Percentiles rank a stretch among this genome's conserved stretches.
phyloP scores from a whole-genome alignment of 2,797 vertebrate species.

The Mormyrus hasselquistii region DNA sequence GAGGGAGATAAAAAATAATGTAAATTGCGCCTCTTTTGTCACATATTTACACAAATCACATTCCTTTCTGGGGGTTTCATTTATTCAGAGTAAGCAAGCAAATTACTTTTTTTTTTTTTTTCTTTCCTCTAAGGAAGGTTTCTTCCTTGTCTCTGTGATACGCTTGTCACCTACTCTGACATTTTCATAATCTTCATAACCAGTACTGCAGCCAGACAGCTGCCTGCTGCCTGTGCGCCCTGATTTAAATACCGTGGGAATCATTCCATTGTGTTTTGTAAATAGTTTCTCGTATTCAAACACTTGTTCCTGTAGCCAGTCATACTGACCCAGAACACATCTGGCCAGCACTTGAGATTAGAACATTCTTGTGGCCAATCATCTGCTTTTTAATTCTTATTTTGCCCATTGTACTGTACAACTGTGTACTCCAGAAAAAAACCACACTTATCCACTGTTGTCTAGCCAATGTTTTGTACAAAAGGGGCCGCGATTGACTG shows the following conservation, averaged over 20 bases:
- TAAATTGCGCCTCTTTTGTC: neutral
- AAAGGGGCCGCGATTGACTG: constrained; percentile 13
- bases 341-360: constrained; percentile 50
- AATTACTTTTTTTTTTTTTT: neutral
- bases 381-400: constrained; percentile 8
- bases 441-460: constrained; percentile 36
- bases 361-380: constrained; percentile 13
- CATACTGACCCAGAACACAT: constrained; percentile 52
- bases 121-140: neutral
- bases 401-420: constrained; percentile 33
- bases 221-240: constrained; percentile 34
- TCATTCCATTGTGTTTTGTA: constrained; percentile 66
- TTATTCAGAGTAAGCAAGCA: constrained; percentile 9
- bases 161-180: constrained; percentile 5
- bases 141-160: constrained; percentile 14
- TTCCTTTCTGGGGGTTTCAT: constrained; percentile 4
- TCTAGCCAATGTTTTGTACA: constrained; percentile 25
- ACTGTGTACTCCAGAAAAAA: constrained; percentile 39
- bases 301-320: constrained; percentile 52
- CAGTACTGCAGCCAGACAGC: constrained; percentile 9
- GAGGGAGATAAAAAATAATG: neutral
- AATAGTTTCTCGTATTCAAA: constrained; percentile 61
- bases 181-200: constrained; percentile 14
- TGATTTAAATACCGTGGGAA: constrained; percentile 46
- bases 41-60: constrained; percentile 4